Evolutionary conservation across 1,140 invertebrate genomes (phyloP), one percentile per base, ranked within the genome.

Genomic region (Caenorhabditis tropicalis): DNA sequence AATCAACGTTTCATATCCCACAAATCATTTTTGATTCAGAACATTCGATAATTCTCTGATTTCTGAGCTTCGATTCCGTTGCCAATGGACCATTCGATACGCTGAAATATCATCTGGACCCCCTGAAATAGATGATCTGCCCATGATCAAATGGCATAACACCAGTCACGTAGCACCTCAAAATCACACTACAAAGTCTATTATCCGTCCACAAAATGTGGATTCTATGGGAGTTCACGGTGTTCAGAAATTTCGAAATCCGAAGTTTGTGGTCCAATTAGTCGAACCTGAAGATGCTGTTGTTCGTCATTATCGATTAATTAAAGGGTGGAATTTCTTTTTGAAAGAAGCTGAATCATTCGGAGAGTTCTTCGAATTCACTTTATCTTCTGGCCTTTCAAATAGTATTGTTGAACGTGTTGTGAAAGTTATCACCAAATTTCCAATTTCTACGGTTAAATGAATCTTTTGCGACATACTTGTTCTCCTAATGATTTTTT

Each of bases 171-270:
- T 74, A 6, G 65, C 65, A 9, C 65, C 65, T 12, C 65, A 74
- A 24, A 74, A 74, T 24, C 65, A 74, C n/a, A 74, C 65, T 21
- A 74, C 65, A 46, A 74, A 74, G 24, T 74, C 65, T 4, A 74
- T 74, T 12, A 24, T 74, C 33, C 65, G 65, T 12, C 36, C 65
- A 0, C 1, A 46, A 43, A 74, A 74, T 43, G 65, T 74, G 0
- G 65, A 74, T 24, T 74, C 65, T 24, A 74, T 74, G 65, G 65
- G 65, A 43, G 65, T 74, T 39, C 65, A 74, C n/a, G 65, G 65
- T 9, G 65, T 74, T 27, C 65, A 74, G 33, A 74, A 74, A n/a
- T 74, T 74, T 24, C 21, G 21, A 27, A 46, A 43, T 43, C 21
- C 65, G 9, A 74, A 43, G 3, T 46, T 43, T 43, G 7, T 39